Conservation (phyloP, 1,140 invertebrate genomes). For the Ostrea denselamellosa region DNA sequence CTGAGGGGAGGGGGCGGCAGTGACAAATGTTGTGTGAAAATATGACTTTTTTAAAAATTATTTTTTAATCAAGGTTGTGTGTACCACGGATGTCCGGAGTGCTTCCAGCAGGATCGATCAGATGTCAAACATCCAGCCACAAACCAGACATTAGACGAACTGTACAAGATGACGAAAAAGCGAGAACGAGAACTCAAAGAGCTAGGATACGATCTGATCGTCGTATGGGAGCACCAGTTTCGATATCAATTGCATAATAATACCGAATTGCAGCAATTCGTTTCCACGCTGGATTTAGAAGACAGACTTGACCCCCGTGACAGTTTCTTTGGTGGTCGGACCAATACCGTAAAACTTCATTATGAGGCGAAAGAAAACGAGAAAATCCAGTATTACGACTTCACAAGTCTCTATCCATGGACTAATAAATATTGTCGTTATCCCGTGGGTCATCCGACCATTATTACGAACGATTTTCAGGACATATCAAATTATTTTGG, state of each 20-base stretch:
- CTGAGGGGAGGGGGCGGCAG: conserved; percentile 26
- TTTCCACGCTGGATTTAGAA: conserved; percentile 44
- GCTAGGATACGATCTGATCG: conserved; percentile 13
- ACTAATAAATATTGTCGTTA: conserved; percentile 49
- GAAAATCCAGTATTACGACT: conserved; percentile 48
- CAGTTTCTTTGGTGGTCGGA: conserved; percentile 48
- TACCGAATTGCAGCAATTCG: conserved; percentile 31
- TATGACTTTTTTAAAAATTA: background rate
- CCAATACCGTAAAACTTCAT: conserved; percentile 45
- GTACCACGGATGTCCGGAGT: conserved; percentile 51
- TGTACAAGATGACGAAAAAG: conserved; percentile 45
- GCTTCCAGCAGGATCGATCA: conserved; percentile 45
- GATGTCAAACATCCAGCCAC: conserved; percentile 29
- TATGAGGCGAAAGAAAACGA: conserved; percentile 41
- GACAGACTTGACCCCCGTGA: conserved; percentile 45
- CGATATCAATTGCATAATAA: conserved; percentile 22
- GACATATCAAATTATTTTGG: conserved; percentile 48
- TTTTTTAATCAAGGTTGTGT: conserved; percentile 42
- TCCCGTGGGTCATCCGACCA: conserved; percentile 42
- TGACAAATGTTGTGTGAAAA: background rate
- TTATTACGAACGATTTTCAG: conserved; percentile 45
- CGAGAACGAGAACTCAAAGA: background rate
- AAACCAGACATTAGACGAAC: conserved; percentile 49
- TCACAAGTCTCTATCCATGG: conserved; percentile 47
- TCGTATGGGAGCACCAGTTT: conserved; percentile 54